Evolutionary conservation across 2,888 invertebrate species (phyloP).

Genomic region (Drosophila melanosoma): DNA sequence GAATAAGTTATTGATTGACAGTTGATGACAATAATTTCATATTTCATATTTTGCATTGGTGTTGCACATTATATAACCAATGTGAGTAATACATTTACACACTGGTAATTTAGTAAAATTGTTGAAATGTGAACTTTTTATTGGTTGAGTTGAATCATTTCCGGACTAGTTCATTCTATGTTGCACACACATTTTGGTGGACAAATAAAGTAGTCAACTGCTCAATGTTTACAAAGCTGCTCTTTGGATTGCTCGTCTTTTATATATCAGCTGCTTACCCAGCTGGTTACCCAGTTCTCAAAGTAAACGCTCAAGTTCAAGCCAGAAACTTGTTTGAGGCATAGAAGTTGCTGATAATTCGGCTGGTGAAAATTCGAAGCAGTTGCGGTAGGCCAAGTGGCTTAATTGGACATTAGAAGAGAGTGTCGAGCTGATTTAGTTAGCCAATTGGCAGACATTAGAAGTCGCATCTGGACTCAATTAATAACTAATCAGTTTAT

Average conservation of each 20-base stretch:
- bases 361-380: neutral
- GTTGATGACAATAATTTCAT: neutral
- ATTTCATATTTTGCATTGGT: neutral
- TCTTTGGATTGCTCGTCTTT: neutral
- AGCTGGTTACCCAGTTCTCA: neutral
- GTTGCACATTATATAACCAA: neutral
- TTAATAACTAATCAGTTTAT: neutral
- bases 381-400: neutral
- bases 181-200: neutral
- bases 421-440: neutral
- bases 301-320: neutral
- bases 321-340: neutral
- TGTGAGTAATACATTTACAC: no score
- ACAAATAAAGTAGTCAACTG: conserved; percentile 3
- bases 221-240: conserved; percentile 23
- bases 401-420: neutral
- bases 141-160: neutral
- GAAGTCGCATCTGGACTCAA: neutral
- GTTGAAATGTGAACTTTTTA: no score
- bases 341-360: conserved; percentile 1
- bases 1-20: neutral
- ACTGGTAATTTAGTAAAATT: no score
- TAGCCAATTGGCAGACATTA: neutral
- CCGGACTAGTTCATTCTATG: neutral
- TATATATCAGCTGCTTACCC: neutral